Evolutionary conservation across 2,888 invertebrate species (phyloP), one percentile per base, ranked within the genome.

Genomic region (Drosophila rellima): DNA sequence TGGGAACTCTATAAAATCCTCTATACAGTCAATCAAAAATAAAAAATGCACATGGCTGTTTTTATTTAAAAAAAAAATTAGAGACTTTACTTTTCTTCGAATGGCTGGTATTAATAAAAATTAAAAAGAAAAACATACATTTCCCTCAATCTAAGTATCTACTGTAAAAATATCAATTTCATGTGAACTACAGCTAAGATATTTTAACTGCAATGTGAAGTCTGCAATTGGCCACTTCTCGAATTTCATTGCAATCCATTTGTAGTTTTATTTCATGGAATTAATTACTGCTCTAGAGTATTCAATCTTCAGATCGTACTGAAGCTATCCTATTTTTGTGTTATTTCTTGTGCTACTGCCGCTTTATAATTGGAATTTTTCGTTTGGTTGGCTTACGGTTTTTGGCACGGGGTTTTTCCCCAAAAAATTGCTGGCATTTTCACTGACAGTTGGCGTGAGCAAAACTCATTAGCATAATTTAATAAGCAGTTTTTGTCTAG

Each of bases 401-500:
- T 59, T 61, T 35, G 55, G 44, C 23, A 10, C 11, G 10, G 23
- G n/a, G 6, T 40, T 37, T 45, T 8, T 8, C 17, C 40, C 37
- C 50, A 35, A 60, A 65, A 78, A 74, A 74, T 67, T 63, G 56
- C 57, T 55, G 48, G 54, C 76, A 79, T 78, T 82, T 82, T 76
- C 64, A 66, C 78, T 71, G 76, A 84, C 85, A 80, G 69, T 74
- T 67, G 66, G 70, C 73, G 74, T 47, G 29, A 48, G 82, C 60
- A 71, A 78, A 88, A 83, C 84, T 89, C 84, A 85, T 85, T 85
- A 88, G 87, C 89, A 85, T 85, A 85, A 85, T 85, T 85, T 89
- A 87, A 88, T 85, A 88, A 86, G 87, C 84, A 85, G 72, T 84
- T 88, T 70, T 78, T 75, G 80, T 78, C 79, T 77, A 40, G 40